Percentiles rank a stretch among this genome's conserved stretches.
Evolutionary conservation across 2,113 vertebrate genomes (phyloP).

Genomic region (Marcusenius ussheri): DNA sequence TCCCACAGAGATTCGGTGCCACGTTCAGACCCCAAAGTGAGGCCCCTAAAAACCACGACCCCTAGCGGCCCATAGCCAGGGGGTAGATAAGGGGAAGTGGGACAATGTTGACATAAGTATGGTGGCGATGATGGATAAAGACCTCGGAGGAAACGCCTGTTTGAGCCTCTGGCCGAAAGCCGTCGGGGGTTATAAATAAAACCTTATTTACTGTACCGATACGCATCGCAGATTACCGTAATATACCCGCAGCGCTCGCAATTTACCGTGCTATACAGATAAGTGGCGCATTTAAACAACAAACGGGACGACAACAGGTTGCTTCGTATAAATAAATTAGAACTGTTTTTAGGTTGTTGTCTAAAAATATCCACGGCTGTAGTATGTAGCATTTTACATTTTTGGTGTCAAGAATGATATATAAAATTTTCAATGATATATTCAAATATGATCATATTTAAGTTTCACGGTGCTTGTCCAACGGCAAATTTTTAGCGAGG

Average conservation of each 20-base stretch:
- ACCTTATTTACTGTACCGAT: neutral
- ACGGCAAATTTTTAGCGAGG: neutral
- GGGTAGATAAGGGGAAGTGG: neutral
- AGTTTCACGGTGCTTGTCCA: neutral
- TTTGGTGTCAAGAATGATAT: neutral
- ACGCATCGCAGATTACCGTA: neutral
- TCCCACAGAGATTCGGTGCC: neutral
- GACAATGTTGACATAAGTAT: neutral
- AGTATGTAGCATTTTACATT: neutral
- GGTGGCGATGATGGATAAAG: neutral
- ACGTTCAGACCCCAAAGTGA: neutral
- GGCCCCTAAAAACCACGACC: neutral
- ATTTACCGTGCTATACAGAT: neutral
- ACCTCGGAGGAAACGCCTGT: neutral
- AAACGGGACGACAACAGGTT: neutral
- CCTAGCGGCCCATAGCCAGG: neutral
- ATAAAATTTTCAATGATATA: neutral
- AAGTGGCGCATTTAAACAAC: neutral
- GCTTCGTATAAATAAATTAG: neutral
- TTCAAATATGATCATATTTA: neutral
- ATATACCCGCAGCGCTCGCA: neutral
- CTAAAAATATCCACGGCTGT: neutral
- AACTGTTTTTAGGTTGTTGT: neutral
- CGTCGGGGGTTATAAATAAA: neutral
- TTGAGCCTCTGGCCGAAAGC: neutral